phyloP scores from a whole-genome alignment of 2,888 invertebrate species.

The Platerodrilus igneus region DNA sequence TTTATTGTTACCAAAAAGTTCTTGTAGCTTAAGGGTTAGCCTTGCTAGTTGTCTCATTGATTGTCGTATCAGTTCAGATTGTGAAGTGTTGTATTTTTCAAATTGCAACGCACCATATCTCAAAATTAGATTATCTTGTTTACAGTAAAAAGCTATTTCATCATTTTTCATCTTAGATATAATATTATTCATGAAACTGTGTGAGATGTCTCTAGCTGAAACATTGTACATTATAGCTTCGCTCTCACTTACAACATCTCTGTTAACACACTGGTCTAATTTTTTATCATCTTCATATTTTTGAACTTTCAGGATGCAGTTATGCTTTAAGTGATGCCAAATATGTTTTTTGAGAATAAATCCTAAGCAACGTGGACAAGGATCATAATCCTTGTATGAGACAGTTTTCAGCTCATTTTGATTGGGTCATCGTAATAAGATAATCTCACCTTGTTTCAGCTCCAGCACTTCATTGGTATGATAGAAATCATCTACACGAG shows the following conservation, averaged over 20 bases:
- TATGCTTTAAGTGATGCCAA: conserved; percentile 10
- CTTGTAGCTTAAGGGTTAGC: background rate
- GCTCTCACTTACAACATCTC: background rate
- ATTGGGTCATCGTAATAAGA: conserved; percentile 2
- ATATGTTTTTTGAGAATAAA: conserved; percentile 10
- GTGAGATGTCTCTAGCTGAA: background rate
- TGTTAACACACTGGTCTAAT: background rate
- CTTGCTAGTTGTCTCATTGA: conserved; percentile 13
- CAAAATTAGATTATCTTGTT: conserved; percentile 12
- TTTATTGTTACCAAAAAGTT: background rate
- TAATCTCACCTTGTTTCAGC: conserved; percentile 4
- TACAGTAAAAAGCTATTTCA: background rate
- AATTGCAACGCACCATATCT: conserved; percentile 11
- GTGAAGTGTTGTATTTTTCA: conserved; percentile 14
- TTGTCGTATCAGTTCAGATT: conserved; percentile 14
- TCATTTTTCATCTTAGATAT: conserved; percentile 4
- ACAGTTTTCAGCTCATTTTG: background rate
- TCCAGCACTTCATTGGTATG: conserved; percentile 2
- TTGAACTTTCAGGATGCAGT: background rate
- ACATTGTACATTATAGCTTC: background rate
- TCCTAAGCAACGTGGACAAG: conserved; percentile 10
- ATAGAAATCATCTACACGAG: conserved; percentile 5
- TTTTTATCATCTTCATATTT: background rate
- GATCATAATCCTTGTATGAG: conserved; percentile 5
- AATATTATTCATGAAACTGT: conserved; percentile 1